A percentile compares a stretch with the other conserved stretches of the same genome.
phyloP scores from a whole-genome alignment of 2,888 invertebrate species.

The Coelinius sp. region DNA sequence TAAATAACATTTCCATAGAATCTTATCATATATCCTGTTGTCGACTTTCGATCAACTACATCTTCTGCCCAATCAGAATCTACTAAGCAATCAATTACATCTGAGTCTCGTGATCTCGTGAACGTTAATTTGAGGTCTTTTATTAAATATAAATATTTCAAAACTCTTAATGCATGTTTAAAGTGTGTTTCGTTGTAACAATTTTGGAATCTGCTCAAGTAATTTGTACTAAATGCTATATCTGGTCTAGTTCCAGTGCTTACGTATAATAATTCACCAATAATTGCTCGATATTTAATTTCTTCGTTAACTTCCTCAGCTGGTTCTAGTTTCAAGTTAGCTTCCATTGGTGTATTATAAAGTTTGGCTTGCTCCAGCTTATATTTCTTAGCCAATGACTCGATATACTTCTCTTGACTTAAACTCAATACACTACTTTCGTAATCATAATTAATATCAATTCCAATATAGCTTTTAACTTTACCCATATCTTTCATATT shows the following conservation, averaged over 20 bases:
- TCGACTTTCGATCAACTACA: background rate
- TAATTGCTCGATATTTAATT: background rate
- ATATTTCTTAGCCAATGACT: background rate
- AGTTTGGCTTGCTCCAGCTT: background rate
- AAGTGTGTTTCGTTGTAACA: background rate
- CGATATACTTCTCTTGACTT: slow-evolving; percentile 1
- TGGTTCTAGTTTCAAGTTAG: background rate
- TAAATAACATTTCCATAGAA: background rate
- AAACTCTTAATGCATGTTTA: background rate
- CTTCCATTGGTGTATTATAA: background rate
- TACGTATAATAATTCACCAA: background rate
- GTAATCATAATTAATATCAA: background rate
- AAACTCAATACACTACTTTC: background rate
- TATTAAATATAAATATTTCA: background rate
- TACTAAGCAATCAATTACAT: background rate
- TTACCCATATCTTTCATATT: slow-evolving; percentile 19
- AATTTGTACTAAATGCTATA: background rate
- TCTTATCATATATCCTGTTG: background rate
- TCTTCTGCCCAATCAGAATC: background rate
- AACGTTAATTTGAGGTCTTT: background rate
- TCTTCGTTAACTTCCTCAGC: background rate
- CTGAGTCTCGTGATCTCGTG: background rate
- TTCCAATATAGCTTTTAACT: slow-evolving; percentile 4
- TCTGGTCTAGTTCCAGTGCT: background rate
- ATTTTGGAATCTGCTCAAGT: background rate